Evolutionary conservation across 2,888 invertebrate genomes (phyloP).

Genomic region (Seira ritae): DNA sequence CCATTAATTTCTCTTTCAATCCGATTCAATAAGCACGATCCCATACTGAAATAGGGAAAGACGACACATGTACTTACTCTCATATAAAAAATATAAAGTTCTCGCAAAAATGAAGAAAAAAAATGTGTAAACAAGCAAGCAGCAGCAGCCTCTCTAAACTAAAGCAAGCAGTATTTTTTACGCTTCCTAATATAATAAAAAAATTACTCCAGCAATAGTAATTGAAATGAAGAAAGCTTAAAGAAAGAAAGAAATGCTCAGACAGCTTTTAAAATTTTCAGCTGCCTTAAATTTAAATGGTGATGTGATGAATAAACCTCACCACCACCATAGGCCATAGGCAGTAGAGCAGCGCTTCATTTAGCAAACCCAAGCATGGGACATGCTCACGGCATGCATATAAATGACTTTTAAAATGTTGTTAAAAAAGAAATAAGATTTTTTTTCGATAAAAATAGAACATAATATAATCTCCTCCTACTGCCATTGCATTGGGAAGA

Average conservation of each 20-base stretch:
- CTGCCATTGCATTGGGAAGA: not conserved
- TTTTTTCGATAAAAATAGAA: not conserved
- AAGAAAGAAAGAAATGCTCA: not conserved
- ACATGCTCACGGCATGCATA: slow-evolving; percentile 6
- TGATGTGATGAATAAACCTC: too few relatives aligned
- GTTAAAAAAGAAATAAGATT: slow-evolving; percentile 8
- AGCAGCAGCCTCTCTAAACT: not conserved
- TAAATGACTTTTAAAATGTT: slow-evolving; percentile 6
- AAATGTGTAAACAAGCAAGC: slow-evolving; percentile 52
- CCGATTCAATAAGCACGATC: slow-evolving; percentile 73
- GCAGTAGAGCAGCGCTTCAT: too few relatives aligned
- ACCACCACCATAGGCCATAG: too few relatives aligned
- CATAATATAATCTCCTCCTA: not conserved
- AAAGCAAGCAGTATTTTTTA: too few relatives aligned
- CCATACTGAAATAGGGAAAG: slow-evolving; percentile 37
- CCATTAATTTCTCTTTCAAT: slow-evolving; percentile 73
- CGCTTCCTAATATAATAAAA: too few relatives aligned
- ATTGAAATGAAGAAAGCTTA: not conserved
- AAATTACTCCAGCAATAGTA: slow-evolving; percentile 4
- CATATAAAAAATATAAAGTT: too few relatives aligned
- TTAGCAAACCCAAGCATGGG: not conserved
- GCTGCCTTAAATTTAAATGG: not conserved
- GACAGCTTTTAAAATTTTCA: not conserved
- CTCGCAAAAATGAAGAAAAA: slow-evolving; percentile 37
- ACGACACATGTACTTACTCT: slow-evolving; percentile 16